A percentile compares a stretch with the other conserved stretches of the same genome.
phyloP scores from a whole-genome alignment of 2,797 vertebrate species.

The Somateria mollissima region DNA sequence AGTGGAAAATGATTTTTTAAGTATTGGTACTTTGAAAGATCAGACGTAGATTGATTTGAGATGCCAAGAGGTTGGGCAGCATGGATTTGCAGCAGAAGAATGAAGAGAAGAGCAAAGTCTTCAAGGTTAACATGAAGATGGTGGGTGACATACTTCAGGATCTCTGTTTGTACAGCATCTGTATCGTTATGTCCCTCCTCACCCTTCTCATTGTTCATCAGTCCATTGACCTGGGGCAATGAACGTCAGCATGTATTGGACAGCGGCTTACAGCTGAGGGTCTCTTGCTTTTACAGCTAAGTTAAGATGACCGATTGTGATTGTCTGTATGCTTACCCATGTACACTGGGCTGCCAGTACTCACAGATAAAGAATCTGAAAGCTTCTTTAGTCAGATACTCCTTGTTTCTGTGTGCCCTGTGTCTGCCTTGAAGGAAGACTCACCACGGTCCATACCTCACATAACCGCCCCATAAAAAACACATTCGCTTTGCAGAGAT shows the following conservation, averaged over 20 bases:
- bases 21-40: neutral
- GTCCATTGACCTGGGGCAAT: neutral
- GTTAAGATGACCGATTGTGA: neutral
- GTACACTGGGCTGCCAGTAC: neutral
- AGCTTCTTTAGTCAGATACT: neutral
- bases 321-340: neutral
- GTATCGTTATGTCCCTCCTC: neutral
- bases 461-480: neutral
- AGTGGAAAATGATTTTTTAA: neutral
- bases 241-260: neutral
- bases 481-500: neutral
- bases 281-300: neutral
- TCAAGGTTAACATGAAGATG: neutral
- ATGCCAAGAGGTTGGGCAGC: neutral
- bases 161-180: neutral
- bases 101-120: neutral
- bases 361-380: accelerated
- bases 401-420: neutral
- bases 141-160: neutral
- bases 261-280: neutral
- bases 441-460: neutral
- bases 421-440: neutral
- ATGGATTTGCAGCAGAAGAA: neutral
- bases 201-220: neutral
- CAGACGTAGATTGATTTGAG: neutral